These are phyloP conservation scores for Heliconius congener DNA, from an alignment of 1,140 invertebrate species.

Conservation along the genomic window DNA sequence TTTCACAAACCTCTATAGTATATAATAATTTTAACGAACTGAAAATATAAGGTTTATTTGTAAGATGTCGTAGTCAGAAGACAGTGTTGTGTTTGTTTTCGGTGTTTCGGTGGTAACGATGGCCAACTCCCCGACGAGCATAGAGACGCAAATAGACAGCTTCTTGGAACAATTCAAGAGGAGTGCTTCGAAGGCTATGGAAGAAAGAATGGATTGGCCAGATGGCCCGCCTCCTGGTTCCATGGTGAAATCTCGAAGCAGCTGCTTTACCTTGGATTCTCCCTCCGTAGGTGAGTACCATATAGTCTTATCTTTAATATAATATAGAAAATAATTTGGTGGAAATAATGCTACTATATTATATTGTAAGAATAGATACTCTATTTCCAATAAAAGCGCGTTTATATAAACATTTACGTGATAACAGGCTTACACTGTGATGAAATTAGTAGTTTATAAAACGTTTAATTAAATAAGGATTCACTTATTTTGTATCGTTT, in stretches of 20 bases:
- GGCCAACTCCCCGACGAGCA: conserved; percentile 86
- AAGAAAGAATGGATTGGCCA: conserved; percentile 82
- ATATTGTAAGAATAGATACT: not conserved
- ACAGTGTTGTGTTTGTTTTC: conserved; percentile 72
- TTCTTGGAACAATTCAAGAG: conserved; percentile 90
- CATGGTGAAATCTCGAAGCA: conserved; percentile 75
- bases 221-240: conserved; percentile 65
- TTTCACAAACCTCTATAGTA: conserved; percentile 16
- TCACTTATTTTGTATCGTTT: not conserved
- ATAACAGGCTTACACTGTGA: not conserved
- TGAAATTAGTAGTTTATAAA: conserved; percentile 9
- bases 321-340: not conserved
- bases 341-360: not conserved
- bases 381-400: not conserved
- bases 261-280: conserved; percentile 76
- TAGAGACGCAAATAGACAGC: conserved; percentile 91
- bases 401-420: conserved; percentile 15
- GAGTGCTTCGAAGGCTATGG: conserved; percentile 88
- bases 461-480: conserved; percentile 1
- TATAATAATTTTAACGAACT: conserved; percentile 3
- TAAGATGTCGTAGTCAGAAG: conserved; percentile 59
- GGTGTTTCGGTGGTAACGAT: conserved; percentile 80
- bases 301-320: not conserved
- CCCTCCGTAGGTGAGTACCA: conserved; percentile 68
- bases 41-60: conserved; percentile 35